Conservation (phyloP, 2,888 invertebrate genomes). For the Odontocerum albicorne region DNA sequence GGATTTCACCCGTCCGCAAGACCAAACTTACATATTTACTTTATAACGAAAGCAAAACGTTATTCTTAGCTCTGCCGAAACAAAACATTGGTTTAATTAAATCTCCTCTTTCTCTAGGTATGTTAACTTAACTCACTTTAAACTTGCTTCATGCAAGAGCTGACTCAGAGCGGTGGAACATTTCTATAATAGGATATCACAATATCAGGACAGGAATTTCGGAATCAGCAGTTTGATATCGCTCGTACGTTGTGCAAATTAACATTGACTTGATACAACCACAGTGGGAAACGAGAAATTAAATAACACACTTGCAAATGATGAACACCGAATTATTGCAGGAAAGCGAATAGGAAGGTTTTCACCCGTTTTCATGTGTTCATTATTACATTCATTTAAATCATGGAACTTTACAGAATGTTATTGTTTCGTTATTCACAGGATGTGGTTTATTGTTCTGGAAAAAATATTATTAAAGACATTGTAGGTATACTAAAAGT, state of each 20-base stretch:
- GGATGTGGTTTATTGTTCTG: too few relatives aligned
- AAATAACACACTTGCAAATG: conserved; percentile 17
- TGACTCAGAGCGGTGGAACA: background rate
- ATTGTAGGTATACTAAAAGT: too few relatives aligned
- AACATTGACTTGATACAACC: too few relatives aligned
- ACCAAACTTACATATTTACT: conserved; percentile 25
- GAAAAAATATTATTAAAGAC: too few relatives aligned
- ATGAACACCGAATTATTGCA: conserved; percentile 2
- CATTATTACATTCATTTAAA: background rate
- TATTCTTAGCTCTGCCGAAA: conserved; percentile 26
- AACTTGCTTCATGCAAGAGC: background rate
- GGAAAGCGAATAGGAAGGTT: conserved; percentile 1
- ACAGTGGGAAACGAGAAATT: background rate
- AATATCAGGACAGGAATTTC: too few relatives aligned
- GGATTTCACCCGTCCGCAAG: conserved; percentile 13
- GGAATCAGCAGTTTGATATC: too few relatives aligned
- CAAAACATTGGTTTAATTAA: conserved; percentile 34
- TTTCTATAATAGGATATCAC: too few relatives aligned
- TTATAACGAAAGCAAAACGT: conserved; percentile 31
- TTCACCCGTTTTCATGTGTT: conserved; percentile 3
- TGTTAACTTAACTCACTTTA: conserved; percentile 13
- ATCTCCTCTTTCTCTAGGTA: conserved; percentile 25
- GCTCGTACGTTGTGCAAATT: too few relatives aligned
- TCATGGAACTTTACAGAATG: too few relatives aligned
- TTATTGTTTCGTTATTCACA: too few relatives aligned